phyloP scores from a whole-genome alignment of 2,888 invertebrate species.

The Taenaris catops region DNA sequence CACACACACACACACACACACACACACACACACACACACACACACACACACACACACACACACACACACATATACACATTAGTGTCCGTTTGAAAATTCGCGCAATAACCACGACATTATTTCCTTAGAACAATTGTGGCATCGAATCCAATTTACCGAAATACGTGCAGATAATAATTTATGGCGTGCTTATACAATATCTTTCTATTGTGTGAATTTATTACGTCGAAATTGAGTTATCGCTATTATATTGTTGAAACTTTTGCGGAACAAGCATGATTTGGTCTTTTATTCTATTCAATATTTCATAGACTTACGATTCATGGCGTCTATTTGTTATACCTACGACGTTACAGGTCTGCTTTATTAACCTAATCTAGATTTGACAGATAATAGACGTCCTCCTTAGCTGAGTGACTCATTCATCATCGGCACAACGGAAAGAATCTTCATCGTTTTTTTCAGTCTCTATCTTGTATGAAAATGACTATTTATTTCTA shows the following conservation, averaged over 20 bases:
- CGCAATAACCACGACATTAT: constrained; percentile 1
- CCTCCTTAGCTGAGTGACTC: too few relatives aligned
- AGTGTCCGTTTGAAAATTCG: not conserved
- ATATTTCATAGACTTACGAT: not conserved
- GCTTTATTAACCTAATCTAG: not conserved
- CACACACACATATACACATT: not conserved
- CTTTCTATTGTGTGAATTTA: constrained; percentile 10
- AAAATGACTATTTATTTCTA: too few relatives aligned
- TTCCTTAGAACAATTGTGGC: constrained; percentile 6
- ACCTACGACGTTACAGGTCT: not conserved
- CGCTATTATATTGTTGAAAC: constrained; percentile 4
- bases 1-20: too few relatives aligned
- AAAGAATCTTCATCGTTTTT: too few relatives aligned
- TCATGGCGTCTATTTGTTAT: too few relatives aligned
- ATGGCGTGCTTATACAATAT: constrained; percentile 7
- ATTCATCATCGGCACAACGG: too few relatives aligned
- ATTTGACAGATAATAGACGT: constrained; percentile 1
- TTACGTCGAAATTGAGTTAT: constrained; percentile 6
- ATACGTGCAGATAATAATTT: constrained; percentile 8
- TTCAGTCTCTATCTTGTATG: too few relatives aligned
- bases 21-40: too few relatives aligned
- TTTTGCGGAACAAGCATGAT: constrained; percentile 6
- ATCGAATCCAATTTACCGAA: constrained; percentile 9
- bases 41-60: too few relatives aligned
- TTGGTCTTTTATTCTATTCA: constrained; percentile 4